These are phyloP conservation scores for Macquaria australasica DNA, from an alignment of 2,113 vertebrate species.

Conservation along the genomic window DNA sequence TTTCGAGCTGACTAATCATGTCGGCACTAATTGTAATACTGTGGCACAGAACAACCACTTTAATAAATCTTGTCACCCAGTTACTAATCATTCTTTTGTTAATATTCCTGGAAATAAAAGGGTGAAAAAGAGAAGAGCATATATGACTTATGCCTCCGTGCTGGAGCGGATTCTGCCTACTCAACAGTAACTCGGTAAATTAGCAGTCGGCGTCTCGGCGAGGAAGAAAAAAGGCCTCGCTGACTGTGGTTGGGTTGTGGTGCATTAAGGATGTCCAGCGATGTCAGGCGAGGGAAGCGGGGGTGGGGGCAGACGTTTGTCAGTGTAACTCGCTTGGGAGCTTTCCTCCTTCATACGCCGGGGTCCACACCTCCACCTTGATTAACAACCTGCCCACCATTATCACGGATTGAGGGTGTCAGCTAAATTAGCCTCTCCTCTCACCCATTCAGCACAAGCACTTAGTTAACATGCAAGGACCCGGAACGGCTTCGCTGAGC, in stretches of 20 bases:
- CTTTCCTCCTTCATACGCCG: constrained; percentile 46
- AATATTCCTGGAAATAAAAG: not conserved
- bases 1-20: not conserved
- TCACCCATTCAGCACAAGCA: constrained; percentile 68
- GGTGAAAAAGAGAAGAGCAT: not conserved
- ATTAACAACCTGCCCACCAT: constrained; percentile 83
- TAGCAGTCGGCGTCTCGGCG: not conserved
- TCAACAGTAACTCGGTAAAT: constrained; percentile 56
- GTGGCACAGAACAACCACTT: not conserved
- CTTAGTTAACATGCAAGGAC: constrained; percentile 76
- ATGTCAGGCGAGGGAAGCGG: constrained; percentile 32
- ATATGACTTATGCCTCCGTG: constrained; percentile 33
- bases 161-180: constrained; percentile 53
- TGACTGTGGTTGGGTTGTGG: constrained; percentile 54
- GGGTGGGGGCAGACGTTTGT: constrained; percentile 20
- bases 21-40: not conserved
- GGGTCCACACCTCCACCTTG: constrained; percentile 74
- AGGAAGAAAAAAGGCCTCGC: not conserved
- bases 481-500: constrained; percentile 48
- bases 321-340: constrained; percentile 69
- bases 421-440: constrained; percentile 83
- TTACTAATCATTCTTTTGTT: constrained; percentile 30
- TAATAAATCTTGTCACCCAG: not conserved
- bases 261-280: constrained; percentile 65
- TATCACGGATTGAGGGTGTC: constrained; percentile 78